phyloP scores from a whole-genome alignment of 2,113 vertebrate species.

The Pterophyllum scalare region DNA sequence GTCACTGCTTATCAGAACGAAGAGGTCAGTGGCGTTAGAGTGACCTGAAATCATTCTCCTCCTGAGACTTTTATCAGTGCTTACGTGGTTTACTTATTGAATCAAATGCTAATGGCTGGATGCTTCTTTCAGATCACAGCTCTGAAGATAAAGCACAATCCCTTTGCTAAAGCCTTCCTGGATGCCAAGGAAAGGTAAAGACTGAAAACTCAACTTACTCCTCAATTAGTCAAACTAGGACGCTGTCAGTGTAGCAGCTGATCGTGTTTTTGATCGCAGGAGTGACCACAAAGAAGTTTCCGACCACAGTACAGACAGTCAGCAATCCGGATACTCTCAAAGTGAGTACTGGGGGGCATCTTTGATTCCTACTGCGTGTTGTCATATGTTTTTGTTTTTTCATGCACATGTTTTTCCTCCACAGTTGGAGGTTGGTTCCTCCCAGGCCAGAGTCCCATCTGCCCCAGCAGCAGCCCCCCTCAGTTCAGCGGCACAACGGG shows the following conservation, averaged over 20 bases:
- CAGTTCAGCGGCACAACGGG: conserved; percentile 78
- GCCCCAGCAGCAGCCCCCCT: conserved; percentile 83
- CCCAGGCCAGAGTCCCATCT: conserved; percentile 80
- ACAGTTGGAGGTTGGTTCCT: conserved; percentile 86
- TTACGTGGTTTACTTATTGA: not conserved
- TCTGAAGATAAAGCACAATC: conserved; percentile 86
- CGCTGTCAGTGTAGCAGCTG: fast-evolving
- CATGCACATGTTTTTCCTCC: not conserved
- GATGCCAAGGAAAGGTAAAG: conserved; percentile 85
- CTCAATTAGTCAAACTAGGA: fast-evolving
- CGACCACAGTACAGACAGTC: conserved; percentile 76
- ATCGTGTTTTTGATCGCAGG: conserved; percentile 58
- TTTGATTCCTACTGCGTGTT: not conserved
- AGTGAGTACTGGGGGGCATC: conserved; percentile 64
- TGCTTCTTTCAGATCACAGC: conserved; percentile 79
- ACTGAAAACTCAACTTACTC: fast-evolving
- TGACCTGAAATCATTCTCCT: not conserved
- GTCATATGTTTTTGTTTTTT: not conserved
- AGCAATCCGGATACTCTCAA: conserved; percentile 84
- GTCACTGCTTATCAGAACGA: conserved; percentile 87
- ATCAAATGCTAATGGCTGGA: not conserved
- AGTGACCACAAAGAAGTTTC: conserved; percentile 83
- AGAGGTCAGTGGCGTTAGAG: conserved; percentile 69
- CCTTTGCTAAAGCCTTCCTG: conserved; percentile 85
- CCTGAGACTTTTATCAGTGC: not conserved